Evolutionary conservation across 2,113 vertebrate species (phyloP).

Genomic region (Trichechus manatus): DNA sequence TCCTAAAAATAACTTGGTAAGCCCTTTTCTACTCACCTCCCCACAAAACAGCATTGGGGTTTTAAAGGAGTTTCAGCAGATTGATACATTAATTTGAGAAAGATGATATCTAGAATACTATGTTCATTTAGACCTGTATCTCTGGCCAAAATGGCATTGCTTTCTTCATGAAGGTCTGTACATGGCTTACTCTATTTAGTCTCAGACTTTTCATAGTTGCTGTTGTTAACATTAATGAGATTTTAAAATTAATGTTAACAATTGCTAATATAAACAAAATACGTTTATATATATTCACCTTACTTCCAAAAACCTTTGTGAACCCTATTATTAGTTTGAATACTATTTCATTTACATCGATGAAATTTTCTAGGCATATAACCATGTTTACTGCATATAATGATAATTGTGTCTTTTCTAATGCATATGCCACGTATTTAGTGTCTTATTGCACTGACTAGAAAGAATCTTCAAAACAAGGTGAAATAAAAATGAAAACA

Average conservation of each 20-base stretch:
- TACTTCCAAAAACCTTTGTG: background rate
- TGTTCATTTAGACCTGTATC: background rate
- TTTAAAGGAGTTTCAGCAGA: background rate
- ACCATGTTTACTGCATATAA: background rate
- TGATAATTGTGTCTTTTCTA: background rate
- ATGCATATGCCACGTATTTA: background rate
- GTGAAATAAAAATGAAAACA: background rate
- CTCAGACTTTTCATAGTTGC: background rate
- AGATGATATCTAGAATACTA: background rate
- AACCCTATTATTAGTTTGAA: background rate
- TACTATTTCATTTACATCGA: background rate
- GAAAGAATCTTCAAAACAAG: slow-evolving; percentile 22
- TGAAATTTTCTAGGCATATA: background rate
- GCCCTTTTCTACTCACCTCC: background rate
- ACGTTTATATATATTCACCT: background rate
- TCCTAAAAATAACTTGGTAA: background rate
- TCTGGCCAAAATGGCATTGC: background rate
- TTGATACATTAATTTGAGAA: background rate
- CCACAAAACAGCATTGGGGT: background rate
- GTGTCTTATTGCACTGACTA: background rate
- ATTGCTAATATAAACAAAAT: background rate
- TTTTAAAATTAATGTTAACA: background rate
- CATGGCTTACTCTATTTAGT: background rate
- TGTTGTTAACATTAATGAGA: background rate
- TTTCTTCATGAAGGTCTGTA: background rate